Evolutionary conservation across 2,113 vertebrate genomes (phyloP).

Genomic region (Psophia crepitans): DNA sequence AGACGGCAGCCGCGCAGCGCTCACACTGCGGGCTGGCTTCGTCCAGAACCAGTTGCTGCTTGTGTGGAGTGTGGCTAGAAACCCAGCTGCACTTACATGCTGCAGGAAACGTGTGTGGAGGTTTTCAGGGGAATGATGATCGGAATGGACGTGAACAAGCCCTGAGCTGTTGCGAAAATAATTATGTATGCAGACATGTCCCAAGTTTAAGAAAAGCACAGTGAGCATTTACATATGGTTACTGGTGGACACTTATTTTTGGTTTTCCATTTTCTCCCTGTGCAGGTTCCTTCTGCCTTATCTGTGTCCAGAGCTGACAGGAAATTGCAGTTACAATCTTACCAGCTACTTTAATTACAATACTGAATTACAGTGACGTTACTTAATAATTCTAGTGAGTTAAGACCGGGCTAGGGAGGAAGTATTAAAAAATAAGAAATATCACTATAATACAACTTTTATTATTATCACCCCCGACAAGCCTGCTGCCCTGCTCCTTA

Average conservation of each 20-base stretch:
- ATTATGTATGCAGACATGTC: neutral
- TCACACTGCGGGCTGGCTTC: neutral
- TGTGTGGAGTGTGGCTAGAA: neutral
- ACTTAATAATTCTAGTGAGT: neutral
- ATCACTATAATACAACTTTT: neutral
- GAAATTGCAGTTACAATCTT: neutral
- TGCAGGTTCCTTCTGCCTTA: neutral
- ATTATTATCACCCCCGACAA: neutral
- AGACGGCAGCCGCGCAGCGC: accelerated
- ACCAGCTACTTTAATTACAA: neutral
- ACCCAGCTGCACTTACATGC: neutral
- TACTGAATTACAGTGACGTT: neutral
- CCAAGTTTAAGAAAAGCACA: neutral
- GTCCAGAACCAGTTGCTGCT: neutral
- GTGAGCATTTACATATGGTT: neutral
- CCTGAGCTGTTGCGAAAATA: neutral
- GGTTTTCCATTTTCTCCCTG: neutral
- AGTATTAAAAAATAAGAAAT: neutral
- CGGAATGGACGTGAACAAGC: neutral
- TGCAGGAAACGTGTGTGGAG: accelerated
- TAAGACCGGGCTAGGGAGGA: neutral
- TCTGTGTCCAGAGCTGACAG: neutral
- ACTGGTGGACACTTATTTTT: neutral
- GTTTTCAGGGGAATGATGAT: neutral
- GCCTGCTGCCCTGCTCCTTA: neutral